Conservation (phyloP, 2,113 vertebrate genomes). For the Rissa tridactyla region DNA sequence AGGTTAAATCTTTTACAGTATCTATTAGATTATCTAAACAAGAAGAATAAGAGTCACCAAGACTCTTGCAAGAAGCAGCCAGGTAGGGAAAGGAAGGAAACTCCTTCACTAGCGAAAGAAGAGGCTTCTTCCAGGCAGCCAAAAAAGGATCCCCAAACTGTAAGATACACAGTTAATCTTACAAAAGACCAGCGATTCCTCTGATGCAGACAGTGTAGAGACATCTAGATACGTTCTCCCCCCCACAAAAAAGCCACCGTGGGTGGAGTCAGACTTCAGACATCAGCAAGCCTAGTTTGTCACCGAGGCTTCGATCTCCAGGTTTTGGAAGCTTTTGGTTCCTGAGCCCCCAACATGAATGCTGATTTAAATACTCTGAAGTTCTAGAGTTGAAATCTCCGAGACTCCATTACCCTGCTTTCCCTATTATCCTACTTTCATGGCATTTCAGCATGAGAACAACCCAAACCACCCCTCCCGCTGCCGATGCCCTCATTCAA, state of each 20-base stretch:
- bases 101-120: background rate
- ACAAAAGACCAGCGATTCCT: background rate
- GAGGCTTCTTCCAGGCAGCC: background rate
- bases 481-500: rapidly evolving
- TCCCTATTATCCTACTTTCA: background rate
- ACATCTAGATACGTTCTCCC: background rate
- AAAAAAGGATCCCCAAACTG: background rate
- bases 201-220: background rate
- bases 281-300: background rate
- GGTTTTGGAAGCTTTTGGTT: background rate
- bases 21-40: background rate
- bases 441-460: background rate
- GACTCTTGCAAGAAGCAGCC: background rate
- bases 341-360: background rate
- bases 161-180: background rate
- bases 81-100: background rate
- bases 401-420: background rate
- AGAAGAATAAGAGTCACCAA: background rate
- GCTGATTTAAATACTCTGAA: background rate
- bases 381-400: background rate
- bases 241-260: background rate
- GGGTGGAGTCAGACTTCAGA: background rate
- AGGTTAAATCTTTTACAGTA: background rate
- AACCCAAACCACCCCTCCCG: background rate
- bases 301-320: background rate